Evolutionary conservation across 2,113 vertebrate genomes (phyloP).

Genomic region (Elephas maximus): DNA sequence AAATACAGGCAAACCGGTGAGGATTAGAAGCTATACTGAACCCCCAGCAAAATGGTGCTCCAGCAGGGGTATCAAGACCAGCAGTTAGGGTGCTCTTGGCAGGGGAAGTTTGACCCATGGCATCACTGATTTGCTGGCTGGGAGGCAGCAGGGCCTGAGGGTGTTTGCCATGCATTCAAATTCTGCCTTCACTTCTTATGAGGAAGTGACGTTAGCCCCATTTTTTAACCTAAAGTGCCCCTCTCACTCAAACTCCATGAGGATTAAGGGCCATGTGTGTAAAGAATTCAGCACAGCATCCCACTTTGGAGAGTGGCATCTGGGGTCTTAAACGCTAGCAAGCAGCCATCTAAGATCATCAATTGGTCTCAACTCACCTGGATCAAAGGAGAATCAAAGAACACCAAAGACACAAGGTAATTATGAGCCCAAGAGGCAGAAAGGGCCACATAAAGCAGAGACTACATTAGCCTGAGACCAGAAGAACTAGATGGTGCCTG

Average conservation of each 20-base stretch:
- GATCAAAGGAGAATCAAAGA: no score
- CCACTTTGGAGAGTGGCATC: no score
- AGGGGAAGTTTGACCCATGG: background rate
- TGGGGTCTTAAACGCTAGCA: no score
- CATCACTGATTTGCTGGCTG: background rate
- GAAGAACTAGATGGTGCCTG: no score
- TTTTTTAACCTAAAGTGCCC: background rate
- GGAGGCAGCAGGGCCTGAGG: background rate
- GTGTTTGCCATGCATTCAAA: background rate
- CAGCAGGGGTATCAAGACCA: background rate
- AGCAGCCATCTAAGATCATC: no score
- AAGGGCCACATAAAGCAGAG: no score
- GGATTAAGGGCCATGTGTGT: background rate
- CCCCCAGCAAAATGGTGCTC: fast-evolving
- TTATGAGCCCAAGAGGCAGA: no score
- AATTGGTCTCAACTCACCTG: no score
- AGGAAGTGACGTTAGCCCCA: background rate
- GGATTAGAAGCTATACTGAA: background rate
- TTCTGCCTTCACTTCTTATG: background rate
- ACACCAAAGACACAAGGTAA: no score
- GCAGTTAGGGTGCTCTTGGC: background rate
- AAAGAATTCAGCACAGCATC: background rate
- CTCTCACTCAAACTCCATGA: background rate
- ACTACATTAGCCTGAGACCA: no score
- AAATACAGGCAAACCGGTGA: background rate